Evolutionary conservation across 2,888 invertebrate genomes (phyloP).

Genomic region (Bhutanitis thaidina): DNA sequence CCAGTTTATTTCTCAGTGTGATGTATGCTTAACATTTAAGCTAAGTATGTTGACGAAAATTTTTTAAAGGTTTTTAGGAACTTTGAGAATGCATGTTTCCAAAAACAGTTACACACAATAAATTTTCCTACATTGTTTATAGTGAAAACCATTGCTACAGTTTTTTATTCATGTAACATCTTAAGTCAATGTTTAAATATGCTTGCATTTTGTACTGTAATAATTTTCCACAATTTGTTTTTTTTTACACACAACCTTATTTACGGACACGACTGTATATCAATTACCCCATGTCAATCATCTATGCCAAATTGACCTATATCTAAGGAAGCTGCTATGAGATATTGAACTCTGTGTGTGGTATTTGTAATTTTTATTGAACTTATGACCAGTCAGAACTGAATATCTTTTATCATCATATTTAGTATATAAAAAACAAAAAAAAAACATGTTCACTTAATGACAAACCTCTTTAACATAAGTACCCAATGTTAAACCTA

Average conservation of each 20-base stretch:
- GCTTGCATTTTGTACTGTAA: background rate
- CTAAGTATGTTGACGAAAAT: constrained; percentile 11
- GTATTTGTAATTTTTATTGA: background rate
- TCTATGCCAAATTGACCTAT: too few species aligned
- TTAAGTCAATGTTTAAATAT: background rate
- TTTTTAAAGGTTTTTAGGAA: background rate
- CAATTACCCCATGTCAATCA: background rate
- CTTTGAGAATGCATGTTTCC: background rate
- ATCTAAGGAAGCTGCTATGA: background rate
- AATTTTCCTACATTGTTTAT: background rate
- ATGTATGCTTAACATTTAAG: constrained; percentile 16
- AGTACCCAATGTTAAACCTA: constrained; percentile 8
- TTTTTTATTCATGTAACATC: background rate
- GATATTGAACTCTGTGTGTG: background rate
- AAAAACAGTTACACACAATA: background rate
- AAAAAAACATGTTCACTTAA: background rate
- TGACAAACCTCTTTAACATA: constrained; percentile 11
- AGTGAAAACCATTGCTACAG: background rate
- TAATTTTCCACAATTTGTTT: background rate
- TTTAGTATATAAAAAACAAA: background rate
- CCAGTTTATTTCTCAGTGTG: constrained; percentile 19
- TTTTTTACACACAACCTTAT: background rate
- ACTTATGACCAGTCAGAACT: background rate
- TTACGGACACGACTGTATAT: background rate
- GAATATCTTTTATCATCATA: background rate